Evolutionary conservation across 2,888 invertebrate species (phyloP).

Genomic region (Priocnemis perturbator): DNA sequence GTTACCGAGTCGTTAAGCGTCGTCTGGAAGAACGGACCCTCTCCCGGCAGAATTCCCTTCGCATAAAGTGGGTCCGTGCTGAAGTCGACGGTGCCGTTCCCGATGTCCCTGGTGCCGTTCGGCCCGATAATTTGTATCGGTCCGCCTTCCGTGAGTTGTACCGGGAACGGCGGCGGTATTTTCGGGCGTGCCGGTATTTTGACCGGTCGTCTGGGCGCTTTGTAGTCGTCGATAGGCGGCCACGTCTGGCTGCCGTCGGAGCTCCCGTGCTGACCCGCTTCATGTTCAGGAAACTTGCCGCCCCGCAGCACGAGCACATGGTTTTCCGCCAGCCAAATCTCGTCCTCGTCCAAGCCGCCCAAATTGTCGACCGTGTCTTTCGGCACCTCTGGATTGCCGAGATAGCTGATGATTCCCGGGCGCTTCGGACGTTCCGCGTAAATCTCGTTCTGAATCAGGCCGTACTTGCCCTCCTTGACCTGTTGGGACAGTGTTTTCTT

Average conservation of each 20-base stretch:
- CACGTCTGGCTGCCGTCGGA: conserved; percentile 74
- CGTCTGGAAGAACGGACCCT: conserved; percentile 77
- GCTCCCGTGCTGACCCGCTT: conserved; percentile 38
- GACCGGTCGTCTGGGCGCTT: conserved; percentile 89
- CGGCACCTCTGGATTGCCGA: conserved; percentile 87
- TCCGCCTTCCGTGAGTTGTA: conserved; percentile 90
- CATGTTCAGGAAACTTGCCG: conserved; percentile 80
- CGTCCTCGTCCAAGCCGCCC: conserved; percentile 89
- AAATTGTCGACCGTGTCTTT: conserved; percentile 87
- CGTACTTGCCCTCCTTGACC: conserved; percentile 93
- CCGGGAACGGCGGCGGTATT: conserved; percentile 95
- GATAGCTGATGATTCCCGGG: conserved; percentile 90
- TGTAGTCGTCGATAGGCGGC: conserved; percentile 90
- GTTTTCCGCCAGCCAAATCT: conserved; percentile 94
- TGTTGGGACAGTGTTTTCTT: conserved; percentile 92
- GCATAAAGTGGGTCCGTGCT: conserved; percentile 69
- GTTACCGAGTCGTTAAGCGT: conserved; percentile 43
- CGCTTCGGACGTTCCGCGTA: conserved; percentile 82
- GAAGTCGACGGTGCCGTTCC: conserved; percentile 57
- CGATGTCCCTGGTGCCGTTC: conserved; percentile 85
- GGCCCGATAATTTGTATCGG: conserved; percentile 91
- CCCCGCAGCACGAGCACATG: conserved; percentile 90
- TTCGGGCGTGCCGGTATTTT: conserved; percentile 88
- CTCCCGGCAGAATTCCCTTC: conserved; percentile 73
- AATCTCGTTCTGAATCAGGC: conserved; percentile 90